Evolutionary conservation across 2,888 invertebrate genomes (phyloP), one percentile per base, ranked within the genome.

Genomic region (Synergus itoensis): DNA sequence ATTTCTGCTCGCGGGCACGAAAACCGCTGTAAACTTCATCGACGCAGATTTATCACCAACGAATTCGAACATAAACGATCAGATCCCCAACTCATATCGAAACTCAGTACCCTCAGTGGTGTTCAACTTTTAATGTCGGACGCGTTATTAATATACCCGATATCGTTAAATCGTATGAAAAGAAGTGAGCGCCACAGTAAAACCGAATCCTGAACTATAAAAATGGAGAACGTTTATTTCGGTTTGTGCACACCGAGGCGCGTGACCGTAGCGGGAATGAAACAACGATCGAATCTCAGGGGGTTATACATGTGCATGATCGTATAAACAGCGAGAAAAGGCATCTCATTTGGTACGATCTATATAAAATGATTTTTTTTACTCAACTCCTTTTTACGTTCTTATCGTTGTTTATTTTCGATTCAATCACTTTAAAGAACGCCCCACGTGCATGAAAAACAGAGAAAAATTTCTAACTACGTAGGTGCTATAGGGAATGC

Each of bases 21-120:
- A 67, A 67, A 43, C 45, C 43, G 67, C 21, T 45, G 67, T 67
- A 67, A 43, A 67, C 67, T 67, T 45, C 67, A 67, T 45, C 67
- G 18, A 28, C 43, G 21, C 16, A 45, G 67, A 67, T 67, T 67
- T 67, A 67, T 67, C 21, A 45, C 67, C 67, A 45, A 21, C 67
- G 67, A 67, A 67, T 67, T 67, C 67, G 45, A 67, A 67, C 67
- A 67, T 67, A 67, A 67, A 67, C 14, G 18, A 67, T 67, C 67
- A 21, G 45, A 45, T 67, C 45, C 45, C 45, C 14, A 12, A 21
- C 67, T 45, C 12, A 43, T 67, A 67, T 67, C 21, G n/a, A 67
- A 21, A 7, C 4, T 21, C 67, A 28, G 28, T 3, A 28, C 28
- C 28, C 3, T 28, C 28, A 67, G 67, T 45, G 67, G 67, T 41